Conservation (phyloP, 2,888 invertebrate species). For the Mystacides longicornis region DNA sequence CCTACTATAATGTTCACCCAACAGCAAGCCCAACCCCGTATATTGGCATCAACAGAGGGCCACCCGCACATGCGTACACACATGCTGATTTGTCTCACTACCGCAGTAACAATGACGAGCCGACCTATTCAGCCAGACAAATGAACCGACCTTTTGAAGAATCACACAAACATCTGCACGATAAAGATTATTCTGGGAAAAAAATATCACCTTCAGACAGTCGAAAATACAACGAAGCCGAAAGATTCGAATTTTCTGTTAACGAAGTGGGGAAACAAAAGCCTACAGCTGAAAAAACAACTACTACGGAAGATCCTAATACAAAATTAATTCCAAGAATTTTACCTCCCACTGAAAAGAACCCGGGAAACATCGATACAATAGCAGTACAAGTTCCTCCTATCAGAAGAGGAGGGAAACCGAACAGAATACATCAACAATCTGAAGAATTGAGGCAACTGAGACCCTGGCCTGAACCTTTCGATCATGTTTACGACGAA, state of each 20-base stretch:
- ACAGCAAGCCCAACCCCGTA: constrained; percentile 13
- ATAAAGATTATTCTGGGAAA: constrained; percentile 8
- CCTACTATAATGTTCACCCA: constrained; percentile 6
- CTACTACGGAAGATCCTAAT: constrained; percentile 43
- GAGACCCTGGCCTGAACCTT: constrained; percentile 19
- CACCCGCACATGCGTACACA: constrained; percentile 12
- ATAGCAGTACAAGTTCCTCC: constrained; percentile 47
- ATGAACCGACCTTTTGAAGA: neutral
- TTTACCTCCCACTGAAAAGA: constrained; percentile 45
- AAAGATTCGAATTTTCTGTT: constrained; percentile 30
- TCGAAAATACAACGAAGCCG: constrained; percentile 26
- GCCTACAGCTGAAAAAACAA: constrained; percentile 38
- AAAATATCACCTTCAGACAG: constrained; percentile 27
- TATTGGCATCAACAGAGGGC: constrained; percentile 14
- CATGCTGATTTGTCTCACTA: constrained; percentile 3
- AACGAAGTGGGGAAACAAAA: constrained; percentile 31
- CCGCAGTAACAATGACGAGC: neutral
- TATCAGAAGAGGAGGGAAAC: constrained; percentile 42
- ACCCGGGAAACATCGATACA: constrained; percentile 45
- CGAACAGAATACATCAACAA: constrained; percentile 40
- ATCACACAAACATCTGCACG: constrained; percentile 4
- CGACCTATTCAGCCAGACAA: neutral
- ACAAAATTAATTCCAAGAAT: constrained; percentile 39
- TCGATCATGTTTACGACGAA: constrained; percentile 20
- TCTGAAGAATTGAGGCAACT: constrained; percentile 27